Base-by-base conservation (phyloP, 1,140 invertebrate species). In the Lordiphosa mommai region DNA sequence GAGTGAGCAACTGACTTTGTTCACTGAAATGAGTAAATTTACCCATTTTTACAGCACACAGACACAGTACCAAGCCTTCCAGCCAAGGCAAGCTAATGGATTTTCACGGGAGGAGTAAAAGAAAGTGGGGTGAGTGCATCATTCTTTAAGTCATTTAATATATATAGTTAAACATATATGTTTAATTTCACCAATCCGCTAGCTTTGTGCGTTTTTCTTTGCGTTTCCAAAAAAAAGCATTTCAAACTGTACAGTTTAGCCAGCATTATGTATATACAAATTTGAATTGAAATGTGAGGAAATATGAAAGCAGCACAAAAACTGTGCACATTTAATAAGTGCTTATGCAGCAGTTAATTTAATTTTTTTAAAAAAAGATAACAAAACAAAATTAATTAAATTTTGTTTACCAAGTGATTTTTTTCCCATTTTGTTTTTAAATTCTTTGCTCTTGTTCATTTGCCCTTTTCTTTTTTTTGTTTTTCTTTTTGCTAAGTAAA, bases 171-270 rank as follows among this genome's bases (percentile, higher is more conserved):
- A 38, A 51, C 55, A 60, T 59, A 59, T 53, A 51, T 50, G 56
- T 77, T 70, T 64, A 77, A 80, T 82, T 80, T 80, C 76, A 82
- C 76, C 77, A 70, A 80, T 76, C 32, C 67, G 76, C 76, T 82
- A 80, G 76, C 76, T 66, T 80, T 80, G 76, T 80, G 76, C 76
- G 66, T 76, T 80, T 57, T 59, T 27, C 53, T 67, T 52, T 53
- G 3, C 29, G 23, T 40, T 40, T 40, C 16, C 20, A 8, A 17
- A 40, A 4, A 20, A 40, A 68, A 59, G 46, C 63, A 50, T 67
- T 43, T 47, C 63, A 68, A 68, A 68, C 64, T 68, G 63, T 68
- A 68, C 63, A 68, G 53, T 67, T 67, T 46, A 46, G 63, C 63
- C 55, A 67, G 64, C 64, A 43, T 64, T 64, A 63, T 63, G 40